Evolutionary conservation across 92 coral and sea anemone species (phyloP).

Genomic region (Zoanthus solanderi): DNA sequence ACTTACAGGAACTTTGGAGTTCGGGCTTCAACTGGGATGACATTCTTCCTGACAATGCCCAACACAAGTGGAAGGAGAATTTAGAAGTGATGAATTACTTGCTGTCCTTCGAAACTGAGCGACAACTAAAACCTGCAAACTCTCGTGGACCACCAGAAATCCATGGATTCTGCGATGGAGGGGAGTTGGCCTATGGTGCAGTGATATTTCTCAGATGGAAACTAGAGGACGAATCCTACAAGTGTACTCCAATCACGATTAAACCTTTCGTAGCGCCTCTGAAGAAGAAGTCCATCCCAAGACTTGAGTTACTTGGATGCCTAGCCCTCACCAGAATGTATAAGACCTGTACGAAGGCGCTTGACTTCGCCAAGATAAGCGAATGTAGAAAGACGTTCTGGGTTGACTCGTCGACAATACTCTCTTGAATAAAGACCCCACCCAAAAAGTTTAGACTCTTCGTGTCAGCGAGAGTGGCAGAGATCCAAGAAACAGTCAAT

Average conservation of each 20-base stretch:
- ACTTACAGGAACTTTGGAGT: slow-evolving; percentile 71
- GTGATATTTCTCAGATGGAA: slow-evolving; percentile 67
- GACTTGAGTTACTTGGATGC: slow-evolving; percentile 76
- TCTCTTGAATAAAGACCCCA: slow-evolving; percentile 71
- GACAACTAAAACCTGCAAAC: slow-evolving; percentile 62
- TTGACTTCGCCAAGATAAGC: slow-evolving; percentile 11
- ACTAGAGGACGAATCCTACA: slow-evolving; percentile 54
- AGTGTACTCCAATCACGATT: slow-evolving; percentile 61
- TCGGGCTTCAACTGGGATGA: slow-evolving; percentile 73
- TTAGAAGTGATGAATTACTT: slow-evolving; percentile 55
- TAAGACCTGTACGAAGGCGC: slow-evolving; percentile 39
- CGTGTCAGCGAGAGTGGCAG: slow-evolving; percentile 67
- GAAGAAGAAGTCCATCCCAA: slow-evolving; percentile 65
- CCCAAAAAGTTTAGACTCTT: slow-evolving; percentile 65
- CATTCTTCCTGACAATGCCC: slow-evolving; percentile 45
- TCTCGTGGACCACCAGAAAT: slow-evolving; percentile 63
- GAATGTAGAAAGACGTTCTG: slow-evolving; percentile 52
- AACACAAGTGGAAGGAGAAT: slow-evolving; percentile 66
- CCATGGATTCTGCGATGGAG: slow-evolving; percentile 70
- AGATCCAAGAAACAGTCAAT: slow-evolving; percentile 71
- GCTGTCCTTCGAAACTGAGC: slow-evolving; percentile 55
- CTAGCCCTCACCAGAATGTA: slow-evolving; percentile 72
- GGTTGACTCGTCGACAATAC: slow-evolving; percentile 70
- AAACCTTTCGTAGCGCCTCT: slow-evolving; percentile 73
- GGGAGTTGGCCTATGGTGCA: slow-evolving; percentile 65